Percentiles rank a stretch among this genome's conserved stretches.
Evolutionary conservation across 2,797 vertebrate genomes (phyloP).

Genomic region (Urophycis tenuis): DNA sequence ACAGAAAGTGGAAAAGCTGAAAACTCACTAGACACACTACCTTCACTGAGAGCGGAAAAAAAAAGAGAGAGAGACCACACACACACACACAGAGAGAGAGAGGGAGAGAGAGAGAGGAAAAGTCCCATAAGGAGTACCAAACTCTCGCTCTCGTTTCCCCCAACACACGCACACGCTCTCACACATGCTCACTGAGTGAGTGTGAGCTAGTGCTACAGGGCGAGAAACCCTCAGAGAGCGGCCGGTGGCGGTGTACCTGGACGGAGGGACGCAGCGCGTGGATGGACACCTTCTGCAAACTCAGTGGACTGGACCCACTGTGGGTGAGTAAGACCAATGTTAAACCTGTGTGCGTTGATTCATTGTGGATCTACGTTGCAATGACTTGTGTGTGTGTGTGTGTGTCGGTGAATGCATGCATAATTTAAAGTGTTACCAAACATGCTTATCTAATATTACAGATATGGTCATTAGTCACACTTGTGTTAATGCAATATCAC

Average conservation of each 20-base stretch:
- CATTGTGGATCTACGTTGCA: neutral
- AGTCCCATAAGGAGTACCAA: conserved; percentile 36
- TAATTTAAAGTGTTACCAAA: no score
- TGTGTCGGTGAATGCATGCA: neutral
- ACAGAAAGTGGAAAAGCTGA: conserved; percentile 30
- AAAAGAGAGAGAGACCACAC: neutral
- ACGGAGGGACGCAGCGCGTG: conserved; percentile 56
- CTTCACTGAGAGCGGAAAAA: conserved; percentile 20
- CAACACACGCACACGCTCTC: conserved; percentile 18
- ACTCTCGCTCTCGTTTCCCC: conserved; percentile 19
- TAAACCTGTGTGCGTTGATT: neutral
- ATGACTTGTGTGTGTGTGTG: neutral
- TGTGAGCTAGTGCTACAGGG: conserved; percentile 39
- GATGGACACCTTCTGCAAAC: conserved; percentile 80
- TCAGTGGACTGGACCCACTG: conserved; percentile 77
- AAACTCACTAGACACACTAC: conserved; percentile 24
- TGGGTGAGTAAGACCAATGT: conserved; percentile 63
- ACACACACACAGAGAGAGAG: neutral
- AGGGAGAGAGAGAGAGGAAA: conserved; percentile 23
- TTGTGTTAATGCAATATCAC: neutral
- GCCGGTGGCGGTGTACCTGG: conserved; percentile 32
- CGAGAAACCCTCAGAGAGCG: conserved; percentile 44
- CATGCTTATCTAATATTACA: neutral
- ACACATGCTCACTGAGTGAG: conserved; percentile 33
- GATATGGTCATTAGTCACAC: neutral